Percentiles rank a stretch among this genome's conserved stretches.
Evolutionary conservation across 2,113 vertebrate species (phyloP).

Genomic region (Triplophysa siluroides): DNA sequence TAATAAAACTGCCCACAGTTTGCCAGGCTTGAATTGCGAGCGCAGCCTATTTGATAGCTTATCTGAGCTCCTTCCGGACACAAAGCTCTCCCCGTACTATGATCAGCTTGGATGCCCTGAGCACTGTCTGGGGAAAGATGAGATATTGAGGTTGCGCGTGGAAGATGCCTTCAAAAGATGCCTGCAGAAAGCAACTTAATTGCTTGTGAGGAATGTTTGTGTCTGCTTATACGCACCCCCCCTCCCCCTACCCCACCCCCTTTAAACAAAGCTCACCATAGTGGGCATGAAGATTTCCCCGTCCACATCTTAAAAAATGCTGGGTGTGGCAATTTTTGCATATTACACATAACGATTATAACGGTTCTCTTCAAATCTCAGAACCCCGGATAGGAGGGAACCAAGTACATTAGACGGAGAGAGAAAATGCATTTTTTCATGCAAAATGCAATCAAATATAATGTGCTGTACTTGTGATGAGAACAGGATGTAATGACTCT

Average conservation of each 20-base stretch:
- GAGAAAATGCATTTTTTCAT: slow-evolving; percentile 39
- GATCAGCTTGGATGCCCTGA: slow-evolving; percentile 31
- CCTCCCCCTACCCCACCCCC: neutral
- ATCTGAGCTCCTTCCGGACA: slow-evolving; percentile 46
- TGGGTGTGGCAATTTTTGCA: slow-evolving; percentile 1
- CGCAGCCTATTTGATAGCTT: slow-evolving; percentile 35
- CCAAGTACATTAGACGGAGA: neutral
- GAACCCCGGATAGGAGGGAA: slow-evolving; percentile 23
- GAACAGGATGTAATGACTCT: slow-evolving; percentile 45
- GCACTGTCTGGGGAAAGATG: slow-evolving; percentile 47
- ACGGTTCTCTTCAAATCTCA: slow-evolving; percentile 34
- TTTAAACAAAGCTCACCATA: slow-evolving; percentile 30
- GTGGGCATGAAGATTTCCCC: slow-evolving; percentile 7
- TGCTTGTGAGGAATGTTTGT: slow-evolving; percentile 58
- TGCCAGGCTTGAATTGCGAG: slow-evolving; percentile 44
- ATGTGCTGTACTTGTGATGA: slow-evolving; percentile 34
- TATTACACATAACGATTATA: slow-evolving; percentile 27
- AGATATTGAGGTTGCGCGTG: slow-evolving; percentile 44
- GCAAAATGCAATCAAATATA: slow-evolving; percentile 23
- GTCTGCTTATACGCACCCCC: slow-evolving; percentile 47
- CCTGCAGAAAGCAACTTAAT: slow-evolving; percentile 55
- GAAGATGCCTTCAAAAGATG: slow-evolving; percentile 10
- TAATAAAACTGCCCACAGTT: slow-evolving; percentile 30
- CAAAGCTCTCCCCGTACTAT: slow-evolving; percentile 18
- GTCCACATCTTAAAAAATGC: slow-evolving; percentile 35